A percentile compares a stretch with the other conserved stretches of the same genome.
Conservation (phyloP, 35 echinoderm and acorn worm species). For the Eucidaris tribuloides region DNA sequence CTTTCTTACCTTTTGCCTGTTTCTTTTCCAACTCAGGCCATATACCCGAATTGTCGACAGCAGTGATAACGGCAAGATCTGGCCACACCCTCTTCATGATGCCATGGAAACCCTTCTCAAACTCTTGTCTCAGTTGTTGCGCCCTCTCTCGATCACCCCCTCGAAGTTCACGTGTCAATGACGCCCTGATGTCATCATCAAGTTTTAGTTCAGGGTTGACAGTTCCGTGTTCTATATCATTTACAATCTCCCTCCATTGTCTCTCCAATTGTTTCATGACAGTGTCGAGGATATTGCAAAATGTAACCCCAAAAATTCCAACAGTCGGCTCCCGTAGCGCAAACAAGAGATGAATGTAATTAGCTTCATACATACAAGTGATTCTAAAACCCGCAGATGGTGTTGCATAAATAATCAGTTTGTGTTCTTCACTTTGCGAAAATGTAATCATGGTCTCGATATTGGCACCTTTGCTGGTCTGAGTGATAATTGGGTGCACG, state of each 20-base stretch:
- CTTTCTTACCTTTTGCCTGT: slow-evolving; percentile 69
- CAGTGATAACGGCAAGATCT: slow-evolving; percentile 19
- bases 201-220: slow-evolving; percentile 38
- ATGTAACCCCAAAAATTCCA: neutral
- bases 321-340: slow-evolving; percentile 49
- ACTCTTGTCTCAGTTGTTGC: slow-evolving; percentile 42
- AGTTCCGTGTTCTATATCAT: slow-evolving; percentile 46
- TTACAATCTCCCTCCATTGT: slow-evolving; percentile 43
- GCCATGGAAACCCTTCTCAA: slow-evolving; percentile 69
- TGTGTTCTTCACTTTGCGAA: neutral
- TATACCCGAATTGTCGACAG: slow-evolving; percentile 26
- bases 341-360: slow-evolving; percentile 68
- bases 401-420: neutral
- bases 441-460: neutral
- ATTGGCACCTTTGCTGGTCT: neutral
- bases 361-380: slow-evolving; percentile 33
- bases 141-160: slow-evolving; percentile 41
- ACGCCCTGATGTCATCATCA: slow-evolving; percentile 6
- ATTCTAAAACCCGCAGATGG: slow-evolving; percentile 45
- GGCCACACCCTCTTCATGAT: slow-evolving; percentile 77
- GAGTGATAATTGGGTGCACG: neutral
- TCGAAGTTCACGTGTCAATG: neutral
- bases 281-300: slow-evolving; percentile 15
- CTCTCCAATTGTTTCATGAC: slow-evolving; percentile 41
- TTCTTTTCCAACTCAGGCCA: slow-evolving; percentile 7